A percentile compares a stretch with the other conserved stretches of the same genome.
Conservation (phyloP, 2,888 invertebrate species). For the Pseudanteris insignis region DNA sequence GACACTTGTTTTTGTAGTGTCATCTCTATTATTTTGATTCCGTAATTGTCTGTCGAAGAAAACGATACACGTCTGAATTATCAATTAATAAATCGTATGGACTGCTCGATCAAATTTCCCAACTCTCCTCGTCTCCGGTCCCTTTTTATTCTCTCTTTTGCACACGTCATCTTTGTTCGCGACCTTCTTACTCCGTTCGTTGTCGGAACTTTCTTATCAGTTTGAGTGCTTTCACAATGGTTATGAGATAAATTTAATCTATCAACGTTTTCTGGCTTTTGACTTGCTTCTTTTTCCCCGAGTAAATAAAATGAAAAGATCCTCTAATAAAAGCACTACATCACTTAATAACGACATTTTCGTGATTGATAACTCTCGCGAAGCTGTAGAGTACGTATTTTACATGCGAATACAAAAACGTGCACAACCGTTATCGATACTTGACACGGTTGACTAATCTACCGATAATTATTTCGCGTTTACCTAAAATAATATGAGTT, state of each 20-base stretch:
- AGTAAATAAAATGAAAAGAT: constrained; percentile 35
- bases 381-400: constrained; percentile 10
- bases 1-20: too few species aligned
- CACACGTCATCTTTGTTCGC: neutral
- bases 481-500: too few species aligned
- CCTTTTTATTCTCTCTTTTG: neutral
- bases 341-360: constrained; percentile 6
- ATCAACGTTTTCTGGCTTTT: constrained; percentile 15
- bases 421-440: constrained; percentile 1
- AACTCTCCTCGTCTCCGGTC: neutral
- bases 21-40: too few species aligned
- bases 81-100: constrained; percentile 15
- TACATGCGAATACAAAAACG: neutral
- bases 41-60: too few species aligned
- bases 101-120: constrained; percentile 10
- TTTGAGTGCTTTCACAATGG: constrained; percentile 29
- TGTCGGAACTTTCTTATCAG: constrained; percentile 18
- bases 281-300: constrained; percentile 15
- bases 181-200: too few species aligned
- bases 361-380: constrained; percentile 26
- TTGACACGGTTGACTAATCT: neutral
- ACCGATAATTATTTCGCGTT: constrained; percentile 5
- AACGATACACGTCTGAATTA: too few species aligned
- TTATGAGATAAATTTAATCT: constrained; percentile 23
- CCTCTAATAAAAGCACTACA: constrained; percentile 18